Evolutionary conservation across 2,797 vertebrate genomes (phyloP).

Genomic region (Chelon labrosus): DNA sequence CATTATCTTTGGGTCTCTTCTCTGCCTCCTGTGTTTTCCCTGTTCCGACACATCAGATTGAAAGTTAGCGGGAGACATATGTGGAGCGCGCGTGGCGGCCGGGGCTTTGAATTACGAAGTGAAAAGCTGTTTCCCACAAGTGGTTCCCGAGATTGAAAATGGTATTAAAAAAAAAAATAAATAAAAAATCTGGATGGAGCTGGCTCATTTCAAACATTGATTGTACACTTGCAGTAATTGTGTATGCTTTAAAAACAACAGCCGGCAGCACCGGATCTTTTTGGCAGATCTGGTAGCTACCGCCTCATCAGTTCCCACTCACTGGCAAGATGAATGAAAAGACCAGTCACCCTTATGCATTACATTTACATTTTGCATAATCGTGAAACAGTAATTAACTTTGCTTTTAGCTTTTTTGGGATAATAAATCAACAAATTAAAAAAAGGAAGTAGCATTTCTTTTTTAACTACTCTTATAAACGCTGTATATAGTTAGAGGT

Average conservation of each 20-base stretch:
- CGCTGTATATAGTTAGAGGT: no score
- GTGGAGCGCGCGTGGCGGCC: background rate
- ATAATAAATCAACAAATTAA: no score
- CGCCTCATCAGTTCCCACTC: conserved; percentile 13
- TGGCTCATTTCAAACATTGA: conserved; percentile 13
- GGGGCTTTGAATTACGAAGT: conserved; percentile 46
- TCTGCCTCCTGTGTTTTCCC: conserved; percentile 11
- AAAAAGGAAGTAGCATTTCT: no score
- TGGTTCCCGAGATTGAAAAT: conserved; percentile 10
- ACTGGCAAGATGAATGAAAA: conserved; percentile 8
- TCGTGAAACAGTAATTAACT: background rate
- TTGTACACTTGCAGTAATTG: conserved; percentile 15
- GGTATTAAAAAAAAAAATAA: background rate
- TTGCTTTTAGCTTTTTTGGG: no score
- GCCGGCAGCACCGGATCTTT: conserved; percentile 12
- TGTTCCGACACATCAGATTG: conserved; percentile 36
- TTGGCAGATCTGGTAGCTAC: conserved; percentile 13
- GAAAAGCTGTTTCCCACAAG: conserved; percentile 24
- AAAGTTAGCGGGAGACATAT: conserved; percentile 7
- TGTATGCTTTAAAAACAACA: conserved; percentile 8
- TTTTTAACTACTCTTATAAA: no score
- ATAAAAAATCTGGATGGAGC: background rate
- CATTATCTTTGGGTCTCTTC: conserved; percentile 30
- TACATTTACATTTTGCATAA: conserved; percentile 1
- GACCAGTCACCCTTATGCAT: background rate